phyloP scores from a whole-genome alignment of 2,113 vertebrate genomes.

The Lates calcarifer region DNA sequence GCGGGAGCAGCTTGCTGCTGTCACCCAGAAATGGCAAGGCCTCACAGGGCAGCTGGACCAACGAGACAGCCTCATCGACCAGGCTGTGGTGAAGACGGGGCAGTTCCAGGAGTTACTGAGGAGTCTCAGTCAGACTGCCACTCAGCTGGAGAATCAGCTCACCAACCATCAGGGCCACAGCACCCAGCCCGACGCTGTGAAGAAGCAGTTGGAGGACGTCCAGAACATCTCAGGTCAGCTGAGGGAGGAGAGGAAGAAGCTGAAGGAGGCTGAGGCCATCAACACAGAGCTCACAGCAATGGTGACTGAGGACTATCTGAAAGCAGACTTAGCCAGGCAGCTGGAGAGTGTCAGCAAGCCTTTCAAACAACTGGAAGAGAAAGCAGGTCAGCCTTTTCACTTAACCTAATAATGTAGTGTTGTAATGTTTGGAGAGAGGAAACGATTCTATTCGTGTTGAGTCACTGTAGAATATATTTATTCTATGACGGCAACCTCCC shows the following conservation, averaged over 20 bases:
- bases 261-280: conserved; percentile 87
- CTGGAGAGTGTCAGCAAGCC: conserved; percentile 91
- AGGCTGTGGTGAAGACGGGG: conserved; percentile 90
- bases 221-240: conserved; percentile 88
- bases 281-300: conserved; percentile 89
- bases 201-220: conserved; percentile 90
- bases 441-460: conserved; percentile 40
- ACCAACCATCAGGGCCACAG: conserved; percentile 86
- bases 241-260: conserved; percentile 87
- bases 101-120: conserved; percentile 90
- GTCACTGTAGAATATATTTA: conserved; percentile 26
- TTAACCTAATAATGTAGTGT: conserved; percentile 13
- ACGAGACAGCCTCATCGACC: conserved; percentile 90
- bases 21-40: conserved; percentile 92
- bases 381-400: conserved; percentile 89
- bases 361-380: conserved; percentile 92
- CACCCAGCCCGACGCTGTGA: conserved; percentile 90
- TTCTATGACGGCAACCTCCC: conserved; percentile 22
- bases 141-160: conserved; percentile 87
- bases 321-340: conserved; percentile 92
- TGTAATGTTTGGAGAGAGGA: conserved; percentile 48
- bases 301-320: conserved; percentile 95
- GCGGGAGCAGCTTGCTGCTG: conserved; percentile 86
- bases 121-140: conserved; percentile 85
- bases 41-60: conserved; percentile 90